Conservation (phyloP, 2,888 invertebrate species). For the Notodonta dromedarius region DNA sequence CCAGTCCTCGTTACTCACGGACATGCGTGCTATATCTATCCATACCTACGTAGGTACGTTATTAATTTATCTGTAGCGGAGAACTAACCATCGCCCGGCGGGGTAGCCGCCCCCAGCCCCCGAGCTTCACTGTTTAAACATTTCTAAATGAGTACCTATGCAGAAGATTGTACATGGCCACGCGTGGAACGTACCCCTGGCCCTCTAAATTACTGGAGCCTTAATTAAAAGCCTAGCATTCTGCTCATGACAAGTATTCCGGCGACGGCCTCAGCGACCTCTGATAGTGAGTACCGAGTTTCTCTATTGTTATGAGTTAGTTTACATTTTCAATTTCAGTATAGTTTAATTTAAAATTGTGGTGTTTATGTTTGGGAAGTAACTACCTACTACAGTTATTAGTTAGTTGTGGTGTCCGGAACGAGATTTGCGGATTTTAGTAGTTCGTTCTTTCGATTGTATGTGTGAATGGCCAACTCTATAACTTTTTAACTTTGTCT, state of each 20-base stretch:
- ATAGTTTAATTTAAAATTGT: constrained; percentile 32
- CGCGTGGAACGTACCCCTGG: constrained; percentile 59
- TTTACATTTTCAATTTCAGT: constrained; percentile 37
- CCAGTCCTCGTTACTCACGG: constrained; percentile 57
- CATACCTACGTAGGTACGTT: constrained; percentile 68
- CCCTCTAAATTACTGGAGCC: constrained; percentile 80
- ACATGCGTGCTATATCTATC: constrained; percentile 74
- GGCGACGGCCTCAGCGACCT: constrained; percentile 61
- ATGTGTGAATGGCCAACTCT: too few species aligned
- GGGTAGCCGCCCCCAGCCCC: constrained; percentile 47
- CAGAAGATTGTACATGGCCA: constrained; percentile 78
- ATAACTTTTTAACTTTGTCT: too few species aligned
- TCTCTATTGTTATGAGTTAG: constrained; percentile 45
- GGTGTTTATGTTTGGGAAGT: background rate
- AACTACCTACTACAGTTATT: too few species aligned
- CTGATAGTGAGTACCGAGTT: constrained; percentile 63
- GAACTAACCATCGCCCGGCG: constrained; percentile 76
- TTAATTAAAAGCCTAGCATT: constrained; percentile 83
- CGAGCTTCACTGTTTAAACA: constrained; percentile 74
- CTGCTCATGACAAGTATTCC: constrained; percentile 82
- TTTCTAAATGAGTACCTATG: constrained; percentile 79
- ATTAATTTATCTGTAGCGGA: constrained; percentile 82
- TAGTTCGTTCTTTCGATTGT: too few species aligned
- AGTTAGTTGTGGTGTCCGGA: too few species aligned
- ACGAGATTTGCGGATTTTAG: too few species aligned